A percentile compares a stretch with the other conserved stretches of the same genome.
Evolutionary conservation across 2,113 vertebrate species (phyloP).

Genomic region (Corynorhinus townsendii): DNA sequence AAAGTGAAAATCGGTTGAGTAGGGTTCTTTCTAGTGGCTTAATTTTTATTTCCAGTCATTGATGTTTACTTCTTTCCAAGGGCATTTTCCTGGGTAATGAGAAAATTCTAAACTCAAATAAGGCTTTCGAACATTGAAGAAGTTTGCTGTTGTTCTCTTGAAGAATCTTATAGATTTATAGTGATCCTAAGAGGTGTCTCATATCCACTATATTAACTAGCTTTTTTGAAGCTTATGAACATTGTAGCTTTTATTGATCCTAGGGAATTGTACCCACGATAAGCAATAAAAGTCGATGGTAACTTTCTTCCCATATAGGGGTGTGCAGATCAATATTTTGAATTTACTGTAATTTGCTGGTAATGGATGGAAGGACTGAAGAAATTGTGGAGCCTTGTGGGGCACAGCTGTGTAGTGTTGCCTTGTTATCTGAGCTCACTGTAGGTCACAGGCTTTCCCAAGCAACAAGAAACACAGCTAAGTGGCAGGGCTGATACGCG

Average conservation of each 20-base stretch:
- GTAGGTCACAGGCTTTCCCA: slow-evolving; percentile 38
- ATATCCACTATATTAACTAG: slow-evolving; percentile 54
- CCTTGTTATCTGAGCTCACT: slow-evolving; percentile 41
- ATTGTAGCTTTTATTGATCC: slow-evolving; percentile 70
- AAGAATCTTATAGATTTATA: slow-evolving; percentile 58
- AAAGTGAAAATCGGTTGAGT: neutral
- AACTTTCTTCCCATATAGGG: slow-evolving; percentile 61
- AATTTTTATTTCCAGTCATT: slow-evolving; percentile 24
- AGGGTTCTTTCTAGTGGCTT: slow-evolving; percentile 2
- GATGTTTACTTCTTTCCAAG: slow-evolving; percentile 11
- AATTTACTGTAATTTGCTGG: slow-evolving; percentile 72
- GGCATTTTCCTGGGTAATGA: slow-evolving; percentile 41
- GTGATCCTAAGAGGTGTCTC: slow-evolving; percentile 53
- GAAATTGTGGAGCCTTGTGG: slow-evolving; percentile 43
- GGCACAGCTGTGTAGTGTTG: slow-evolving; percentile 23
- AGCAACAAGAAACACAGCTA: slow-evolving; percentile 51
- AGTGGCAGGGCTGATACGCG: neutral
- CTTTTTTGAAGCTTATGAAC: slow-evolving; percentile 71
- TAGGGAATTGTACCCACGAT: slow-evolving; percentile 59
- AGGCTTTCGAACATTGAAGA: slow-evolving; percentile 44
- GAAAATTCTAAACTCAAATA: slow-evolving; percentile 56
- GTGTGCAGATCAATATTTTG: slow-evolving; percentile 60
- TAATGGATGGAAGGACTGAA: slow-evolving; percentile 63
- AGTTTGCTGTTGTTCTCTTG: slow-evolving; percentile 16
- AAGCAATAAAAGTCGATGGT: slow-evolving; percentile 65